These are phyloP conservation scores for Cryptus armator DNA, from an alignment of 2,888 invertebrate genomes.

Conservation along the genomic window DNA sequence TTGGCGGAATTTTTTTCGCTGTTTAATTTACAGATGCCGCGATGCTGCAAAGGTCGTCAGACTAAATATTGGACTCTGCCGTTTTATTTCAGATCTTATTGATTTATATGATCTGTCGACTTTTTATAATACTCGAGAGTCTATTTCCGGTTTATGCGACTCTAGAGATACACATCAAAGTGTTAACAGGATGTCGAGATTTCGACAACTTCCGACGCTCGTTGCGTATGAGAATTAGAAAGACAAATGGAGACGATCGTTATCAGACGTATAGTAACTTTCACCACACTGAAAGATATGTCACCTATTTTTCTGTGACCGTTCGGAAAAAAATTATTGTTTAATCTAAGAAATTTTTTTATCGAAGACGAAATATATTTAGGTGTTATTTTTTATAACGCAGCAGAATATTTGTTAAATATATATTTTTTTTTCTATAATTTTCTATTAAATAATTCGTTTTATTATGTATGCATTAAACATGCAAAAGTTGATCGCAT, in stretches of 20 bases:
- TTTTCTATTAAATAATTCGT: too few relatives aligned
- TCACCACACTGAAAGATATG: conserved; percentile 32
- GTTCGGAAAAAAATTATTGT: conserved; percentile 5
- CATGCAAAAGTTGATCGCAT: too few relatives aligned
- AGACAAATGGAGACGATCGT: conserved; percentile 25
- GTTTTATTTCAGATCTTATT: background rate
- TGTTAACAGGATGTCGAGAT: conserved; percentile 11
- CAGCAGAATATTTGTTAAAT: background rate
- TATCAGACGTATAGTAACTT: conserved; percentile 2
- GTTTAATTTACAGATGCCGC: too few relatives aligned
- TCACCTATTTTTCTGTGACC: background rate
- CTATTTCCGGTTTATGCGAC: too few relatives aligned
- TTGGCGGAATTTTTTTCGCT: too few relatives aligned
- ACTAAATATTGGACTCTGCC: too few relatives aligned
- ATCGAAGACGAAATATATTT: background rate
- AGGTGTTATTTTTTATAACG: too few relatives aligned
- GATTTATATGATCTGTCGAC: too few relatives aligned
- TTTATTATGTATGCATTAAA: too few relatives aligned
- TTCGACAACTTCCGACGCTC: conserved; percentile 26
- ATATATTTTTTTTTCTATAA: background rate
- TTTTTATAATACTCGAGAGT: too few relatives aligned
- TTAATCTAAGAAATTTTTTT: background rate
- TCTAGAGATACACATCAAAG: background rate
- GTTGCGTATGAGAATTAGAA: conserved; percentile 10
- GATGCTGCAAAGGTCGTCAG: too few relatives aligned